Conservation (phyloP, 30 jellyfish, hydroid and myxozoan genomes). For the Pseudorhiza aurosa region DNA sequence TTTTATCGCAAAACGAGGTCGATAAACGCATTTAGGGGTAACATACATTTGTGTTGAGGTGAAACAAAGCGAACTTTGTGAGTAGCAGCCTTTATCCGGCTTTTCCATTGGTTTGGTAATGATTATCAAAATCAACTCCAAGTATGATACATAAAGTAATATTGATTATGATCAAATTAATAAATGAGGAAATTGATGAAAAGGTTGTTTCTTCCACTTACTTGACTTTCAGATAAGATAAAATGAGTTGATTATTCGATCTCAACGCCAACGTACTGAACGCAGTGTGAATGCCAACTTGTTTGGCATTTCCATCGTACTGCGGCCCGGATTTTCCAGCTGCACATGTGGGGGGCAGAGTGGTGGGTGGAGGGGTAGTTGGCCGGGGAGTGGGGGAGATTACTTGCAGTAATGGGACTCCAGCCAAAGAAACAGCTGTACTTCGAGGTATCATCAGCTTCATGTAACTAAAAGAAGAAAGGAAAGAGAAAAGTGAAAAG, state of each 20-base stretch:
- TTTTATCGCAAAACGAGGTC: too few relatives aligned
- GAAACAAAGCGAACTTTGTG: too few relatives aligned
- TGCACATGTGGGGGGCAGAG: conserved; percentile 91
- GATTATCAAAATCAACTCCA: too few relatives aligned
- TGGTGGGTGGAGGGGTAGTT: conserved; percentile 82
- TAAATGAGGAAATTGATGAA: too few relatives aligned
- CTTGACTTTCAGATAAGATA: conserved; percentile 49
- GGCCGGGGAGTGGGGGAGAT: conserved; percentile 58
- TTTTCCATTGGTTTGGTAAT: too few relatives aligned
- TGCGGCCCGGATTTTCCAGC: conserved; percentile 67
- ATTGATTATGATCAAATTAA: too few relatives aligned
- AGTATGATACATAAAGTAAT: too few relatives aligned
- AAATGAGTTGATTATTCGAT: conserved; percentile 39
- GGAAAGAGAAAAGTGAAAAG: neutral
- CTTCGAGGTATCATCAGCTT: conserved; percentile 15
- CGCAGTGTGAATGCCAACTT: conserved; percentile 63
- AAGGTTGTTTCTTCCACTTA: conserved; percentile 28
- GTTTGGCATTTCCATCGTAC: conserved; percentile 15
- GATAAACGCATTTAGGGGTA: too few relatives aligned
- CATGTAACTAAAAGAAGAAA: conserved; percentile 46
- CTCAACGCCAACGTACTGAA: conserved; percentile 62
- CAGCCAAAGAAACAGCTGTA: conserved; percentile 66
- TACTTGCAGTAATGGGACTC: conserved; percentile 52
- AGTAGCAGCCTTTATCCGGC: too few relatives aligned
- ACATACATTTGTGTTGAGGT: too few relatives aligned